These are phyloP conservation scores for Uropetala carovei DNA, from an alignment of 2,888 invertebrate genomes.

Conservation along the genomic window DNA sequence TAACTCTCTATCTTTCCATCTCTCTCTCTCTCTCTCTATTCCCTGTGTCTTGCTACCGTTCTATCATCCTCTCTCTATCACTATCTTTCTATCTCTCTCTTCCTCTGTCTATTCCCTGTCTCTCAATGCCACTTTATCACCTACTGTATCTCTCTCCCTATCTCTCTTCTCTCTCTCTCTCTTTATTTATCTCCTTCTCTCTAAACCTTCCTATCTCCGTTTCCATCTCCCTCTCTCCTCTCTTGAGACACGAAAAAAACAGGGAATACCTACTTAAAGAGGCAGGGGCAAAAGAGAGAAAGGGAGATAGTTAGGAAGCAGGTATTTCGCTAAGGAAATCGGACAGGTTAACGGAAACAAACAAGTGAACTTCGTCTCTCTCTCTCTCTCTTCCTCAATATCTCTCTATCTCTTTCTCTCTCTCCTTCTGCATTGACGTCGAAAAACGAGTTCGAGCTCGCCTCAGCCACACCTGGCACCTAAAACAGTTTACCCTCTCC, in stretches of 20 bases:
- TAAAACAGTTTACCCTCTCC: not conserved
- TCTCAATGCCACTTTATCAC: too few species aligned
- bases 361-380: not conserved
- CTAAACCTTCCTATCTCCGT: too few species aligned
- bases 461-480: conserved; percentile 41
- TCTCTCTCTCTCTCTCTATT: too few species aligned
- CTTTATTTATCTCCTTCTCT: too few species aligned
- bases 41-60: too few species aligned
- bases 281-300: not conserved
- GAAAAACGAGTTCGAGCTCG: conserved; percentile 10
- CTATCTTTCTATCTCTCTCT: too few species aligned
- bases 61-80: too few species aligned
- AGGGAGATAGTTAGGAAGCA: not conserved
- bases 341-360: conserved; percentile 36
- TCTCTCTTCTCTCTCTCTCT: too few species aligned
- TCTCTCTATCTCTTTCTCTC: not conserved
- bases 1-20: too few species aligned
- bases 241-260: not conserved
- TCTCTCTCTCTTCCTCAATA: not conserved
- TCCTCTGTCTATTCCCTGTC: too few species aligned
- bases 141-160: too few species aligned
- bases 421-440: conserved; percentile 24
- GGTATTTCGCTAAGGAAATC: not conserved
- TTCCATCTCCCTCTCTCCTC: not conserved
- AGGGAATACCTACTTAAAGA: not conserved